phyloP scores from a whole-genome alignment of 2,113 vertebrate genomes.

The Perognathus longimembris region DNA sequence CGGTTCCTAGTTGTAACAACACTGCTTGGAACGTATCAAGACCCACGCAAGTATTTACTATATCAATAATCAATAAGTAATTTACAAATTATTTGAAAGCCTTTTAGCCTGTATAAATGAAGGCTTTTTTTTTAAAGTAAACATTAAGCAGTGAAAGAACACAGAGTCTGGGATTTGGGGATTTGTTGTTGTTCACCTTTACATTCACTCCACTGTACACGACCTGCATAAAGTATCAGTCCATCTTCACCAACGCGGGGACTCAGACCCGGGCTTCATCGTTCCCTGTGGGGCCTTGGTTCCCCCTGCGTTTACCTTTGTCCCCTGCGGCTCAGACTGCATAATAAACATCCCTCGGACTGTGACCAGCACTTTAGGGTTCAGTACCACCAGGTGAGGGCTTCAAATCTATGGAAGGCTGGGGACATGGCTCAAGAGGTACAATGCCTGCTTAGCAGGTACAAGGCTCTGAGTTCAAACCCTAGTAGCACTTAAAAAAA shows the following conservation, averaged over 20 bases:
- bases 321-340: background rate
- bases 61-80: conserved; percentile 52
- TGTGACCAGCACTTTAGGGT: background rate
- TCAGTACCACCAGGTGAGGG: background rate
- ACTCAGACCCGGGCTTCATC: background rate
- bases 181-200: background rate
- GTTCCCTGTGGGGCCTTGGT: background rate
- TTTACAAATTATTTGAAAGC: conserved; percentile 27
- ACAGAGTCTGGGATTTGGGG: background rate
- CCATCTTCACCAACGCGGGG: background rate
- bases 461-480: no score
- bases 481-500: no score
- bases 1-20: background rate
- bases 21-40: background rate
- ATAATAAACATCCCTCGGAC: background rate
- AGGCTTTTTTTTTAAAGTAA: no score
- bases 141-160: background rate
- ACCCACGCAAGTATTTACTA: conserved; percentile 16
- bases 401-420: background rate
- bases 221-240: background rate
- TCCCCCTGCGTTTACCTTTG: background rate
- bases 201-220: background rate
- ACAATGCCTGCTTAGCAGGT: no score
- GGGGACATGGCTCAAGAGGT: background rate
- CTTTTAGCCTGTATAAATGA: background rate